phyloP scores from a whole-genome alignment of 2,888 invertebrate species.

The Nudaria mundana region DNA sequence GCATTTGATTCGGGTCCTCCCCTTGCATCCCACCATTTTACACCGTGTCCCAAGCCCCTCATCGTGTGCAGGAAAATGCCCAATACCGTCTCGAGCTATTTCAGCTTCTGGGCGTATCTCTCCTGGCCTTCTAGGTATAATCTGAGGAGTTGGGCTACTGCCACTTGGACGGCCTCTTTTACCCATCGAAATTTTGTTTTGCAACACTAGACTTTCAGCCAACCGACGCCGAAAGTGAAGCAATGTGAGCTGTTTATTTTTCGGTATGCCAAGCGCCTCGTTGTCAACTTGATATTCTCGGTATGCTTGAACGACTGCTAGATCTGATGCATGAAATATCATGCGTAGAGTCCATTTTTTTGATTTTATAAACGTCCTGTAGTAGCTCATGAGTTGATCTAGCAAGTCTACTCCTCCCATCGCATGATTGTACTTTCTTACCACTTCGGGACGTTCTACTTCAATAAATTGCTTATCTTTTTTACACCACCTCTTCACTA shows the following conservation, averaged over 20 bases:
- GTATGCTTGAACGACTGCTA: slow-evolving; percentile 27
- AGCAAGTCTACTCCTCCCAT: too few species aligned
- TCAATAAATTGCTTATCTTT: too few species aligned
- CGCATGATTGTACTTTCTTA: too few species aligned
- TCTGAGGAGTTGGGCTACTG: slow-evolving; percentile 21
- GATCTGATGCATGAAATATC: slow-evolving; percentile 30
- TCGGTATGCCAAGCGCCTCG: slow-evolving; percentile 20
- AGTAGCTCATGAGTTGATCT: slow-evolving; percentile 39
- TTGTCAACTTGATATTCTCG: slow-evolving; percentile 28
- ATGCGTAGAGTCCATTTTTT: slow-evolving; percentile 40
- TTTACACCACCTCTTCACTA: too few species aligned
- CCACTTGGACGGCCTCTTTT: slow-evolving; percentile 32
- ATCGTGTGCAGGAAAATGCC: slow-evolving; percentile 31
- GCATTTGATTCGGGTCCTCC: slow-evolving; percentile 27
- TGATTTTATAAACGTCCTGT: slow-evolving; percentile 39
- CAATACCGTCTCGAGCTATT: slow-evolving; percentile 30
- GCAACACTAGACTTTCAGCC: slow-evolving; percentile 29
- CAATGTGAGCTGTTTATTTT: slow-evolving; percentile 25
- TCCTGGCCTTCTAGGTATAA: slow-evolving; percentile 31
- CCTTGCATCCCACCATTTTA: slow-evolving; percentile 31
- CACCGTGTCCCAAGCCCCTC: slow-evolving; percentile 26
- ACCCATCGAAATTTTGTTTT: slow-evolving; percentile 22
- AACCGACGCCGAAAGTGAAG: slow-evolving; percentile 27
- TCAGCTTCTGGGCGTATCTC: slow-evolving; percentile 25
- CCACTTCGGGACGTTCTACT: too few species aligned